phyloP scores from a whole-genome alignment of 2,797 vertebrate genomes.

The Thamnophis elegans region DNA sequence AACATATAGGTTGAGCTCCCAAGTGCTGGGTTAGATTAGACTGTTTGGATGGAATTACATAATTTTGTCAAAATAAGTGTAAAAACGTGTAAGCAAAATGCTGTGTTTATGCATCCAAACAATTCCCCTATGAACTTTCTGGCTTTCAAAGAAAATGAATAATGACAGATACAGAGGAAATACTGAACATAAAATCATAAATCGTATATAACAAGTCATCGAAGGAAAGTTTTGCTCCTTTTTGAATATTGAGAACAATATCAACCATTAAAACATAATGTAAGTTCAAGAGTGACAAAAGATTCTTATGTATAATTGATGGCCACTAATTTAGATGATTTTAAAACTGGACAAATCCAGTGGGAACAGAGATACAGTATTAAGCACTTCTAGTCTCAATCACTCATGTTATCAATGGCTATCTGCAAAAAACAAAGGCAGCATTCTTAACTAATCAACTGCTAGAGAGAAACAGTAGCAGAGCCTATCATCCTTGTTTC shows the following conservation, averaged over 20 bases:
- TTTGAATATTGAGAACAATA: not conserved
- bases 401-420: not conserved
- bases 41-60: not conserved
- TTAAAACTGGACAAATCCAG: not conserved
- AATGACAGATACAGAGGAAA: not conserved
- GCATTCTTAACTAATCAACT: constrained; percentile 28
- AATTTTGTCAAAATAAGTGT: not conserved
- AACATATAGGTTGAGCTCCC: not conserved
- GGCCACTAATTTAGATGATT: not conserved
- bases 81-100: not conserved
- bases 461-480: constrained; percentile 2
- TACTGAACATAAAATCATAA: not conserved
- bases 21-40: not conserved
- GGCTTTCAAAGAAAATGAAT: not conserved
- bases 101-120: not conserved
- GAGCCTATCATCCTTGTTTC: constrained; percentile 4
- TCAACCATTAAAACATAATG: not conserved
- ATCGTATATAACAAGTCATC: not conserved
- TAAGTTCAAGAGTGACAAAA: not conserved
- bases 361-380: not conserved
- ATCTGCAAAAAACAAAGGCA: not conserved
- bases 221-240: not conserved
- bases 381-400: not conserved
- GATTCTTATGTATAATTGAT: not conserved
- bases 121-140: not conserved